phyloP scores from a whole-genome alignment of 2,113 vertebrate species.

The Pteronura brasiliensis region DNA sequence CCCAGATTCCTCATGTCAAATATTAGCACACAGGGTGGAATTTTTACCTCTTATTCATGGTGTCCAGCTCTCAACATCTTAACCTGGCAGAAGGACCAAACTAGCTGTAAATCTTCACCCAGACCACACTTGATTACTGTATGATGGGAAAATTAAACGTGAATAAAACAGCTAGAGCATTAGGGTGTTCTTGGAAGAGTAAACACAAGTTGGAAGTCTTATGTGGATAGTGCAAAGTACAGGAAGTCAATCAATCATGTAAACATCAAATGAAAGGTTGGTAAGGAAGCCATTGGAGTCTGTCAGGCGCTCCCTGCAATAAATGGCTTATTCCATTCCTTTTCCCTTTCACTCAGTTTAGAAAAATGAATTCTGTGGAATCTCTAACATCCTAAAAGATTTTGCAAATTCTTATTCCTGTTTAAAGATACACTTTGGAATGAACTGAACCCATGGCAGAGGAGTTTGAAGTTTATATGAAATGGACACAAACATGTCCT shows the following conservation, averaged over 20 bases:
- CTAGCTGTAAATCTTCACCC: constrained; percentile 46
- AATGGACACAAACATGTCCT: background rate
- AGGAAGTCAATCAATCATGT: constrained; percentile 57
- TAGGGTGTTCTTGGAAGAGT: constrained; percentile 58
- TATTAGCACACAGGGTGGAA: background rate
- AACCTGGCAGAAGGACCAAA: constrained; percentile 37
- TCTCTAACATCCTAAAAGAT: background rate
- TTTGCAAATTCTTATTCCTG: background rate
- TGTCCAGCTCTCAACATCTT: constrained; percentile 37
- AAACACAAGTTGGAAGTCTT: constrained; percentile 60
- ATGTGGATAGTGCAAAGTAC: constrained; percentile 43
- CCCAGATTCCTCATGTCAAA: background rate
- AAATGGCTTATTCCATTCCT: constrained; percentile 24
- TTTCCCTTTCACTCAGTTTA: constrained; percentile 21
- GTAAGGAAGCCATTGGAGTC: constrained; percentile 30
- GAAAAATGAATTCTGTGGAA: constrained; percentile 13
- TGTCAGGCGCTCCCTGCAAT: background rate
- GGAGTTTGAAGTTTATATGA: background rate
- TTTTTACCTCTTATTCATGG: constrained; percentile 19
- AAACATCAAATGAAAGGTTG: constrained; percentile 41
- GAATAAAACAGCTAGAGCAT: constrained; percentile 33
- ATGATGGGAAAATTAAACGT: constrained; percentile 52
- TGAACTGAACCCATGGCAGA: background rate
- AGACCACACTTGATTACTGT: constrained; percentile 57
- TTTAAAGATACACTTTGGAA: background rate